These are phyloP conservation scores for Panopea generosa DNA, from an alignment of 2,888 invertebrate genomes.

Conservation along the genomic window DNA sequence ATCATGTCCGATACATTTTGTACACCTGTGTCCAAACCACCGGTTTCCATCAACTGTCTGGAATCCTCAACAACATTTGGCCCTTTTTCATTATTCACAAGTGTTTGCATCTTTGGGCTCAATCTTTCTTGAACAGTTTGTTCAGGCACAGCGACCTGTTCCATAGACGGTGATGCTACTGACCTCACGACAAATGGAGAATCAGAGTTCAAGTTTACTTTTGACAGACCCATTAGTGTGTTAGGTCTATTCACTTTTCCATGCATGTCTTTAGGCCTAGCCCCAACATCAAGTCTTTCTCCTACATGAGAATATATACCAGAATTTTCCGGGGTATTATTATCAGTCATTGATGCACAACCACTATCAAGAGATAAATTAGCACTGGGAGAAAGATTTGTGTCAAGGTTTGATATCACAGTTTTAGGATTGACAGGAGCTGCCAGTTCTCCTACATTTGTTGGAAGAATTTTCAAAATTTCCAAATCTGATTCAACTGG, in stretches of 20 bases:
- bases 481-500: conserved; percentile 22
- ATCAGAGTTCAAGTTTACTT: conserved; percentile 64
- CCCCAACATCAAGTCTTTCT: conserved; percentile 59
- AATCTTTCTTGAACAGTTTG: conserved; percentile 6
- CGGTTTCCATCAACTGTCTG: conserved; percentile 46
- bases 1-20: background rate
- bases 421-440: conserved; percentile 19
- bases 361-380: conserved; percentile 56
- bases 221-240: conserved; percentile 78
- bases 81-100: conserved; percentile 17
- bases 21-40: conserved; percentile 5
- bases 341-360: conserved; percentile 45
- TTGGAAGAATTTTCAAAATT: conserved; percentile 28
- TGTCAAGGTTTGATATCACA: conserved; percentile 40
- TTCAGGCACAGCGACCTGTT: background rate
- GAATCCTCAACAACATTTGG: conserved; percentile 24
- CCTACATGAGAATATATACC: conserved; percentile 12
- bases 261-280: conserved; percentile 76
- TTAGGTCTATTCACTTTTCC: conserved; percentile 74
- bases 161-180: conserved; percentile 29
- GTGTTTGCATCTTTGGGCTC: conserved; percentile 6
- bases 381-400: conserved; percentile 43
- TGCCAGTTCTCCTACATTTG: conserved; percentile 2
- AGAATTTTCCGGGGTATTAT: conserved; percentile 13
- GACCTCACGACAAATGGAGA: conserved; percentile 42